Conservation (phyloP, 2,113 vertebrate genomes). For the Leuciscus idus region DNA sequence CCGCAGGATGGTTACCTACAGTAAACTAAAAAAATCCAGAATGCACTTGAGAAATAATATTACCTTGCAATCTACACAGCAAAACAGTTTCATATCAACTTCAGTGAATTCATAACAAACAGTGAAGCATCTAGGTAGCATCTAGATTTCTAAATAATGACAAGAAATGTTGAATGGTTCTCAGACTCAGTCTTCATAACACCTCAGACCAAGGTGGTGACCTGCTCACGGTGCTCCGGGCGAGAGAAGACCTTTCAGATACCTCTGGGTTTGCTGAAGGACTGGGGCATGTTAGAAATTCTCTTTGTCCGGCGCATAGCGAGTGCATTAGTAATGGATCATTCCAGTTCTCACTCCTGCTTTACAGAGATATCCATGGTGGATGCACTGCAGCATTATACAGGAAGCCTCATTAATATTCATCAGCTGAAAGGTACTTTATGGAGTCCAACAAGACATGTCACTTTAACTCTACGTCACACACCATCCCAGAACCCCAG, state of each 20-base stretch:
- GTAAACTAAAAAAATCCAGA: neutral
- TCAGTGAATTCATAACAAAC: constrained; percentile 24
- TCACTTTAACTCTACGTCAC: constrained; percentile 27
- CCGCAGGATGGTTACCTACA: neutral
- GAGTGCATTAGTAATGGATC: constrained; percentile 37
- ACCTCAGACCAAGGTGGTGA: neutral
- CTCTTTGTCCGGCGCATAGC: neutral
- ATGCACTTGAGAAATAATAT: neutral
- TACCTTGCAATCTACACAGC: constrained; percentile 1
- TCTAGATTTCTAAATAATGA: neutral
- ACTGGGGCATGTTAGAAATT: constrained; percentile 23
- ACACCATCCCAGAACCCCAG: constrained; percentile 4
- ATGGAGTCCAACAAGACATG: constrained; percentile 34
- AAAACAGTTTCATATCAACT: constrained; percentile 1
- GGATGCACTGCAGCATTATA: constrained; percentile 31
- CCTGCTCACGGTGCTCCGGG: neutral
- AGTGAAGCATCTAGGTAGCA: neutral
- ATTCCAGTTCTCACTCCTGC: constrained; percentile 23
- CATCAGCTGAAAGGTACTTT: constrained; percentile 29
- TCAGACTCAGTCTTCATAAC: neutral
- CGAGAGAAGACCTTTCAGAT: neutral
- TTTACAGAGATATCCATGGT: constrained; percentile 22
- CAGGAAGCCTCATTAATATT: constrained; percentile 46
- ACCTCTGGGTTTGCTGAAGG: constrained; percentile 1
- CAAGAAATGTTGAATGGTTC: neutral